Evolutionary conservation across 2,113 vertebrate genomes (phyloP), one percentile per base, ranked within the genome.

Genomic region (Mesocricetus auratus): DNA sequence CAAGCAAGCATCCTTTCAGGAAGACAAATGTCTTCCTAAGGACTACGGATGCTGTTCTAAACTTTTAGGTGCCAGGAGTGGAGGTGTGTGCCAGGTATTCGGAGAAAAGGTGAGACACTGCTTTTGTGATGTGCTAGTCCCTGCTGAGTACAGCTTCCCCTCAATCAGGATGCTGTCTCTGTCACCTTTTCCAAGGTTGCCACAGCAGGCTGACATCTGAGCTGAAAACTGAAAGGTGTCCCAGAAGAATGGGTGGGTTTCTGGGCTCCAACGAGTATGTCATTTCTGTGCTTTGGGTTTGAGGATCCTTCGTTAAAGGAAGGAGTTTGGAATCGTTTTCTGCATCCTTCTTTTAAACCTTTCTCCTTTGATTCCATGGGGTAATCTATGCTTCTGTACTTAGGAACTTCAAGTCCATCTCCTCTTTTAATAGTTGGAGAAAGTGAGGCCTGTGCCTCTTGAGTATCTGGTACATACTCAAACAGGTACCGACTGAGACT

Each of bases 101-200:
- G 89, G 12, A 96, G 94, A 98, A 94, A 95, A 98, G 94, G 97
- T 77, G 62, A 98, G 94, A 95, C 94, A 94, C 92, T 89, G 68
- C 94, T 98, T 97, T 97, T 97, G 24, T 95, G 78, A 92, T 95
- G 97, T 97, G 97, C 97, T 96, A 93, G 97, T 95, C 89, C 93
- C 97, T 89, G 96, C 96, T 96, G 97, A 97, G 90, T 77, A 95
- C 98, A 97, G 93, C 96, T 98, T 97, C 93, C 96, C 97, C 92
- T 98, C 91, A 94, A 96, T 96, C 96, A 98, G 93, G 94, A 93
- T 95, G 94, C 97, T 96, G 98, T 97, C 95, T 98, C 97, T 97
- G 98, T 97, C 97, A 94, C 92, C 95, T 96, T 96, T 98, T 97
- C 97, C 97, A 98, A 98, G 98, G 96, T 97, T 97, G 68, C 93